These are phyloP conservation scores for Apostichopus leukothele DNA, from an alignment of 53 echinoderm and acorn worm species.

Conservation along the genomic window DNA sequence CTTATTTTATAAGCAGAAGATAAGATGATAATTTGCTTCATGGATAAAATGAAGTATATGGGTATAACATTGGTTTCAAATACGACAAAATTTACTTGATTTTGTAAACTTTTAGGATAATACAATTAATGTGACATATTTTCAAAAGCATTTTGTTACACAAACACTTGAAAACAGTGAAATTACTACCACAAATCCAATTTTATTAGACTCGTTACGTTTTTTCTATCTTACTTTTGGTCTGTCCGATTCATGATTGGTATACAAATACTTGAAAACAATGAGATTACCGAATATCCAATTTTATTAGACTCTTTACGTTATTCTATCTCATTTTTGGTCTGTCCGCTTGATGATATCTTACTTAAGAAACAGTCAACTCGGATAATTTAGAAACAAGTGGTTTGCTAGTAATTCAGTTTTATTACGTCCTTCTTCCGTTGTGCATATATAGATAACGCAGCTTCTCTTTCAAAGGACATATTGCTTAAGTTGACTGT, in stretches of 20 bases:
- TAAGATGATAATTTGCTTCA: too few relatives aligned
- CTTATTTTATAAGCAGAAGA: too few relatives aligned
- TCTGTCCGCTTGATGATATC: not conserved
- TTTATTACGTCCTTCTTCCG: conserved; percentile 11
- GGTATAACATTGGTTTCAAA: too few relatives aligned
- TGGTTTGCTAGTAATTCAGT: conserved; percentile 24
- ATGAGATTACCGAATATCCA: not conserved
- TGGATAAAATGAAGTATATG: too few relatives aligned
- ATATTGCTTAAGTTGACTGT: not conserved
- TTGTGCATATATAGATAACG: not conserved
- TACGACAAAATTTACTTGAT: too few relatives aligned
- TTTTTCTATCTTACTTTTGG: not conserved
- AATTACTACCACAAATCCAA: too few relatives aligned
- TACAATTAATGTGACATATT: too few relatives aligned
- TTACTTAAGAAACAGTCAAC: not conserved
- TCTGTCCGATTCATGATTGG: too few relatives aligned
- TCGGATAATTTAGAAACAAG: conserved; percentile 1
- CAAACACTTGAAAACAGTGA: too few relatives aligned
- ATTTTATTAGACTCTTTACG: not conserved
- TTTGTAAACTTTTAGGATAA: too few relatives aligned
- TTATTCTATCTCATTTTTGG: not conserved
- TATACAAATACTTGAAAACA: not conserved
- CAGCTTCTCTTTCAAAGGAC: conserved; percentile 18
- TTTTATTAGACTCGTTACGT: too few relatives aligned
- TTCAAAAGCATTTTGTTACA: too few relatives aligned